Evolutionary conservation across 2,113 vertebrate species (phyloP).

Genomic region (Athene noctua): DNA sequence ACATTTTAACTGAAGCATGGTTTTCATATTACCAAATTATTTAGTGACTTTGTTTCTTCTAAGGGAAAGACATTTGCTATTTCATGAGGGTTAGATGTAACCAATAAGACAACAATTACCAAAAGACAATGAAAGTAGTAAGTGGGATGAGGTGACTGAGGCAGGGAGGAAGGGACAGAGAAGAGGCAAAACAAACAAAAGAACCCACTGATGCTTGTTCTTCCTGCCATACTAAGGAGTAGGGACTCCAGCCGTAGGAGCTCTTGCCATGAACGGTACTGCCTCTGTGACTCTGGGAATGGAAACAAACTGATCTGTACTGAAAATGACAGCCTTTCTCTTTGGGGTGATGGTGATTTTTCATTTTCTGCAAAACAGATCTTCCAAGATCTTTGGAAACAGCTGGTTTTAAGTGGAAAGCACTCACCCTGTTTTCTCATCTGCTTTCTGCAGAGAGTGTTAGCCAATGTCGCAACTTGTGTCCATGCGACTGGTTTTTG

Average conservation of each 20-base stretch:
- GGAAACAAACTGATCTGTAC: neutral
- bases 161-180: neutral
- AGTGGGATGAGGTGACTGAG: neutral
- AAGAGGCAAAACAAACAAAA: neutral
- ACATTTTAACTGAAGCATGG: neutral
- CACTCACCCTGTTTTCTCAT: too few species aligned
- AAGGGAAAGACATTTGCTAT: neutral
- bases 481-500: neutral
- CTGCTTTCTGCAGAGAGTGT: neutral
- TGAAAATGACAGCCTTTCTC: neutral
- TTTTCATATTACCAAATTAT: neutral
- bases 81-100: neutral
- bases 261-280: neutral
- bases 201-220: neutral
- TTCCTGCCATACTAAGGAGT: accelerated
- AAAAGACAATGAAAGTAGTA: neutral
- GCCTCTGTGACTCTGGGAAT: neutral
- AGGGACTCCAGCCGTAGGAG: neutral
- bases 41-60: neutral
- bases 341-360: neutral
- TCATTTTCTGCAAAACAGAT: neutral
- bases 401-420: neutral
- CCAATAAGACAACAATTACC: neutral
- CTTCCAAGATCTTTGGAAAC: neutral
- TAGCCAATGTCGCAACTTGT: neutral